phyloP scores from a whole-genome alignment of 2,888 invertebrate species.

The Hyppa rectilinea region DNA sequence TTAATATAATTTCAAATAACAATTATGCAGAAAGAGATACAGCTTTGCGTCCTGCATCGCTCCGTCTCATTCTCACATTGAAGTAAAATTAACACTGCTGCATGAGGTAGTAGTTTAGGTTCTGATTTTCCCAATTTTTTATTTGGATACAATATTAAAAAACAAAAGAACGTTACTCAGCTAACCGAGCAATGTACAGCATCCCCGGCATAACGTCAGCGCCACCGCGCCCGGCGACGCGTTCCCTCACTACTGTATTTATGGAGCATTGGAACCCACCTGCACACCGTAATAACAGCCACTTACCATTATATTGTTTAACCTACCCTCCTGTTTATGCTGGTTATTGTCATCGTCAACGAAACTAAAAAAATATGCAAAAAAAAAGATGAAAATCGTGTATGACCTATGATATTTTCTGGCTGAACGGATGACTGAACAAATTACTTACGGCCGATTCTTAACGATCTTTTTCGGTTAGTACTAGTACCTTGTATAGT shows the following conservation, averaged over 20 bases:
- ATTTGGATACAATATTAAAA: no score
- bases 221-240: conserved; percentile 4
- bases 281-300: conserved; percentile 65
- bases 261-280: conserved; percentile 60
- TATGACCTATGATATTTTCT: conserved; percentile 20
- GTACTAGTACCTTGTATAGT: background rate
- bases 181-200: conserved; percentile 61
- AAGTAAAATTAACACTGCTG: no score
- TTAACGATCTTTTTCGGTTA: conserved; percentile 10
- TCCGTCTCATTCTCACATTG: no score
- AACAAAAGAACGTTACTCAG: background rate
- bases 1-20: no score
- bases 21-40: no score
- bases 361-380: background rate
- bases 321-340: conserved; percentile 42
- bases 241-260: conserved; percentile 56
- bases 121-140: no score
- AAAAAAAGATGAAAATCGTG: background rate
- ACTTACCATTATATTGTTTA: conserved; percentile 67
- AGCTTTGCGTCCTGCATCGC: no score
- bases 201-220: conserved; percentile 22
- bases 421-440: background rate
- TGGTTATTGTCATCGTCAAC: conserved; percentile 22
- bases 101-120: no score
- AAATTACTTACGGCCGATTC: conserved; percentile 33